These are phyloP conservation scores for Drosophila sulfurigaster DNA, from an alignment of 1,140 invertebrate species.

Conservation along the genomic window DNA sequence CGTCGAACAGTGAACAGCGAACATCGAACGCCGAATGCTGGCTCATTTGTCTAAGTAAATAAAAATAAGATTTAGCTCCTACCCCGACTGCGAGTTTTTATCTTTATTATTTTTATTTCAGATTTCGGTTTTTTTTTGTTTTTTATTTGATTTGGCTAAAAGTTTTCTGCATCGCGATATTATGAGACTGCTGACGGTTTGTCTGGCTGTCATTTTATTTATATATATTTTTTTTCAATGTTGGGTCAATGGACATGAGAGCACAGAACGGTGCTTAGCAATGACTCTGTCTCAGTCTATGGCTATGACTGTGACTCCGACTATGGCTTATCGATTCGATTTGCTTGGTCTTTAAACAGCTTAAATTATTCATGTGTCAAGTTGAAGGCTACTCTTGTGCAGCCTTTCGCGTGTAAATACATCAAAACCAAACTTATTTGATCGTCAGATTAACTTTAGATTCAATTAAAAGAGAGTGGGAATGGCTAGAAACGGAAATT, in stretches of 20 bases:
- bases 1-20: conserved; percentile 30
- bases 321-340: conserved; percentile 59
- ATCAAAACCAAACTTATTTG: conserved; percentile 50
- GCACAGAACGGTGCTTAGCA: conserved; percentile 54
- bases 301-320: conserved; percentile 6
- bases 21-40: conserved; percentile 43
- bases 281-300: conserved; percentile 12
- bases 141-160: conserved; percentile 25
- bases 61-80: conserved; percentile 52
- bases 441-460: conserved; percentile 63
- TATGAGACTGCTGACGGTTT: conserved; percentile 39
- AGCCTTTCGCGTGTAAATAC: conserved; percentile 65
- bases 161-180: conserved; percentile 53
- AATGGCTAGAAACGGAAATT: conserved; percentile 70
- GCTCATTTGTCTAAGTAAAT: conserved; percentile 71
- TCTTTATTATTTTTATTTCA: conserved; percentile 35
- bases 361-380: conserved; percentile 79
- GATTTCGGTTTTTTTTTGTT: conserved; percentile 9
- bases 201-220: conserved; percentile 27
- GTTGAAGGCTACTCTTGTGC: conserved; percentile 68
- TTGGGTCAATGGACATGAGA: conserved; percentile 75
- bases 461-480: conserved; percentile 63
- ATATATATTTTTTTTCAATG: conserved; percentile 33
- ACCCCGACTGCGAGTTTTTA: conserved; percentile 29
- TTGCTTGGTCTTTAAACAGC: conserved; percentile 56